A percentile compares a stretch with the other conserved stretches of the same genome.
Evolutionary conservation across 2,888 invertebrate species (phyloP).

Genomic region (Philereme transversata): DNA sequence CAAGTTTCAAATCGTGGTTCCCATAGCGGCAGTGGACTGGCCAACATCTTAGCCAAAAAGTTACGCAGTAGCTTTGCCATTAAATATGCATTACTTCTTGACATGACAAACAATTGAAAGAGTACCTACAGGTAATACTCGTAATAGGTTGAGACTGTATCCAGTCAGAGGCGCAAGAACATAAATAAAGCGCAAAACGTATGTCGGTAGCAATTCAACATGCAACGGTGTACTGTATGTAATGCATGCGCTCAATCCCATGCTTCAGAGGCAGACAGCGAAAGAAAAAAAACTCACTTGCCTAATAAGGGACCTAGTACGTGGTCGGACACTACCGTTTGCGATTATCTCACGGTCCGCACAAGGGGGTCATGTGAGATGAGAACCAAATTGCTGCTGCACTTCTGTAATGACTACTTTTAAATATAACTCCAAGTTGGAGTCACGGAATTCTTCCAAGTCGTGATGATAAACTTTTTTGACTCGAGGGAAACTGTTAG

Average conservation of each 20-base stretch:
- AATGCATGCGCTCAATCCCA: slow-evolving; percentile 64
- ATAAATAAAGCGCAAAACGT: slow-evolving; percentile 9
- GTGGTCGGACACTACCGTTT: slow-evolving; percentile 74
- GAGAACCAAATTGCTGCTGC: slow-evolving; percentile 66
- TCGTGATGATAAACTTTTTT: slow-evolving; percentile 63
- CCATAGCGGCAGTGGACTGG: no score
- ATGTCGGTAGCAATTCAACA: slow-evolving; percentile 36
- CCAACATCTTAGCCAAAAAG: no score
- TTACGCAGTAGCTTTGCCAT: no score
- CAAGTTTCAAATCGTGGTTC: no score
- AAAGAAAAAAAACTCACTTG: slow-evolving; percentile 63
- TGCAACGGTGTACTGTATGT: slow-evolving; percentile 44
- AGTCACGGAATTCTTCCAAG: slow-evolving; percentile 64
- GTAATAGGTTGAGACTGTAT: slow-evolving; percentile 1
- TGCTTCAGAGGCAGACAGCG: slow-evolving; percentile 50
- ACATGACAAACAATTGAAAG: slow-evolving; percentile 10
- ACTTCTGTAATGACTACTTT: slow-evolving; percentile 55
- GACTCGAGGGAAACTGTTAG: slow-evolving; percentile 47
- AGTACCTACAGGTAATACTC: no score
- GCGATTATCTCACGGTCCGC: slow-evolving; percentile 80
- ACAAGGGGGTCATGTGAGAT: slow-evolving; percentile 70
- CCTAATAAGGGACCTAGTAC: slow-evolving; percentile 76
- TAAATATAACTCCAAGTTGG: slow-evolving; percentile 55
- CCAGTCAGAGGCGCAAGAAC: slow-evolving; percentile 7
- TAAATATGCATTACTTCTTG: slow-evolving; percentile 8